Base-by-base conservation (phyloP, 1,140 invertebrate genomes). In the Sitophilus oryzae region DNA sequence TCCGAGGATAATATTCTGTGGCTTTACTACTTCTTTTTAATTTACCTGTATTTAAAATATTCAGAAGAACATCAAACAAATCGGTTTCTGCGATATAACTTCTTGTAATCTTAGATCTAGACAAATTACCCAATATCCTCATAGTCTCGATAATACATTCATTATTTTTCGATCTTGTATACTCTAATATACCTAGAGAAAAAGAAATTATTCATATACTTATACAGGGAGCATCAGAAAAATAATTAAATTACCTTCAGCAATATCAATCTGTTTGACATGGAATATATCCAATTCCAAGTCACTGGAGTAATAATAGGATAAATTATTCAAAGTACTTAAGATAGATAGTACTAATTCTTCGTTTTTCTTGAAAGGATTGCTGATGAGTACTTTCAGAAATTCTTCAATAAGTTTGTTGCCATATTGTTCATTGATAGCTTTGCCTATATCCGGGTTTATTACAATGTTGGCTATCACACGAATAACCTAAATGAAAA, bases 391-490 rank as follows among this genome's bases (percentile, higher is more conserved):
- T 45, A 72, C 69, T 62, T 69, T 72, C 25, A 76, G 67, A 43
- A 84, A 70, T 54, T 81, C 75, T 56, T 76, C 73, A 25, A 79
- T 74, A 25, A 76, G 66, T 45, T 62, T 57, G 9, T 56, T 61
- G 8, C 71, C 72, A 56, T 70, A 71, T 53, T 66, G 60, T 22
- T 70, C 64, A 38, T 69, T 71, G 41, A 86, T 67, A 21, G 72
- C 71, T 43, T 75, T 76, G 8, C 86, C 86, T 38, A 87, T 82
- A 11, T 79, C 76, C 14, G 82, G 74, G 71, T 83, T 83, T 34
- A 88, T 82, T 30, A 82, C 81, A 71, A 86, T 80, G 66, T 89
- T 89, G 22, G 85, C 86, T 40, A 88, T 73, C 3, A 88, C 81
- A 18, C 86, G 72, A 10, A 88, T 79, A 35, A 84, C 72, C 67